Evolutionary conservation across 2,888 invertebrate genomes (phyloP), one percentile per base, ranked within the genome.

Genomic region (Cerceris ruficornis): DNA sequence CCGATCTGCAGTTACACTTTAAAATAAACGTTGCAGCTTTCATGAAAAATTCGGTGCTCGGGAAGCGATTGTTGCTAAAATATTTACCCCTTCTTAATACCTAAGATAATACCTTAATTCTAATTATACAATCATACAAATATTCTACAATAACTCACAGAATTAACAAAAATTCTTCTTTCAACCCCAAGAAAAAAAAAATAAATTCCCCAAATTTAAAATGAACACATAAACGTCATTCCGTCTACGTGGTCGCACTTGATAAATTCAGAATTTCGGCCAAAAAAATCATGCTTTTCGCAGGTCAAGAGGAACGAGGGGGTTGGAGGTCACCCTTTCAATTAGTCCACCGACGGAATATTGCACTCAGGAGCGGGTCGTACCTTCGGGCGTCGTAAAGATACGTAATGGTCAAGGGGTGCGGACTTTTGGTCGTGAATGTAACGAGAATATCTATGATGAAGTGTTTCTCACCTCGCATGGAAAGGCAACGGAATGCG

Each of bases 391-490:
- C 13, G 42, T 67, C 81, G 72, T 81, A 80, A 81, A 83, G 71
- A 73, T 79, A 57, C 71, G 58, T 75, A 78, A 81, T 69, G 75
- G 75, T 28, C 49, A 43, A 14, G 66, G 68, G 76, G 62, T 15
- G 70, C 72, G 64, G 74, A 78, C 75, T 82, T 82, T 82, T 52
- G 81, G 62, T 42, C 14, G 28, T 64, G 65, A 55, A 65, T 46
- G 80, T 80, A 76, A 77, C 75, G 73, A 66, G 65, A 67, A 77
- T 77, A 65, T 62, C 69, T 70, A 49, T 86, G 83, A 83, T 75
- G 70, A 82, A 86, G 79, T 75, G 80, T 80, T 82, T 80, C 81
- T 80, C 84, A 72, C 79, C 69, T 83, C 77, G 75, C 57, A 7
- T 14, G 61, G 66, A 66, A 75, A 70, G 59, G 55, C 39, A 59